Percentiles rank a stretch among this genome's conserved stretches.
Evolutionary conservation across 1,140 invertebrate species (phyloP).

Genomic region (Aphaenogaster rudis): DNA sequence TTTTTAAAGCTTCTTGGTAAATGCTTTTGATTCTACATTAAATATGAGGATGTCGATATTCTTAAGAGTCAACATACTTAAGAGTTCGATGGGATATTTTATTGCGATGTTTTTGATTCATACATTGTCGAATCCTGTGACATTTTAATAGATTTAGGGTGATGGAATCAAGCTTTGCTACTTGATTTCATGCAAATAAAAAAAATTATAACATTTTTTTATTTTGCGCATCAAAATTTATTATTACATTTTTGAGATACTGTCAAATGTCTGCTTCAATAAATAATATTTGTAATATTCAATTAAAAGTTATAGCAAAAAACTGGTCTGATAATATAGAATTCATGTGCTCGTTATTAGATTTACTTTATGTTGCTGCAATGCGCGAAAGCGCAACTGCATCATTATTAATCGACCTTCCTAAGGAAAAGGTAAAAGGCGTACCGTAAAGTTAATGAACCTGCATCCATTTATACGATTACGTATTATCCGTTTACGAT

Average conservation of each 20-base stretch:
- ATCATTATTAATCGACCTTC: conserved; percentile 14
- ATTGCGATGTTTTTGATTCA: not conserved
- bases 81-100: conserved; percentile 13
- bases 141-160: conserved; percentile 1
- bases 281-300: conserved; percentile 1
- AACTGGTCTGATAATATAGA: not conserved
- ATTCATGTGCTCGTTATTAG: not conserved
- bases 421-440: not conserved
- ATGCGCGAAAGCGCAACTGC: not conserved
- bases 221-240: not conserved
- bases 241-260: not conserved
- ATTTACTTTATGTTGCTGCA: conserved; percentile 10
- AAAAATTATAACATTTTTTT: not conserved
- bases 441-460: not conserved
- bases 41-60: conserved; percentile 1
- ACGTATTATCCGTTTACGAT: not conserved
- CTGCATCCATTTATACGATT: not conserved
- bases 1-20: not conserved
- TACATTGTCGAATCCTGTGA: not conserved
- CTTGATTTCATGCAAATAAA: not conserved
- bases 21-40: conserved; percentile 16
- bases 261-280: not conserved
- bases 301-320: not conserved
- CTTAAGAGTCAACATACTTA: not conserved
- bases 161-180: not conserved